Evolutionary conservation across 2,113 vertebrate species (phyloP).

Genomic region (Tupaia tana): DNA sequence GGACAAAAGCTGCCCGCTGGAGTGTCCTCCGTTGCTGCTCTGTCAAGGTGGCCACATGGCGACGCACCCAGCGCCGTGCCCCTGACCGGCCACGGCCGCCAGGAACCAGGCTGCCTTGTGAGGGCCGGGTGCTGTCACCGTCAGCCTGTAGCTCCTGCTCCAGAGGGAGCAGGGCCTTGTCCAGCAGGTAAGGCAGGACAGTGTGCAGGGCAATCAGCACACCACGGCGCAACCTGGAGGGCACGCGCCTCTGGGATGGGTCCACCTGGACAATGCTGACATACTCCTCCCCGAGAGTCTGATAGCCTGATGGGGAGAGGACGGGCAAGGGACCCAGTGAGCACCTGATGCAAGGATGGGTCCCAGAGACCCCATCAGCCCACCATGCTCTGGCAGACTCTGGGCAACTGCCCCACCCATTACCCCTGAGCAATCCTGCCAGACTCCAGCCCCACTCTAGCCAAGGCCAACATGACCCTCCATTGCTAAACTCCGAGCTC

Average conservation of each 20-base stretch:
- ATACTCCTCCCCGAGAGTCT: conserved; percentile 97
- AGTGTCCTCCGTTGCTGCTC: conserved; percentile 88
- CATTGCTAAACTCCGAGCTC: background rate
- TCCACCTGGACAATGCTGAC: conserved; percentile 95
- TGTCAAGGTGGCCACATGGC: conserved; percentile 76
- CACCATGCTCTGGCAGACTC: background rate
- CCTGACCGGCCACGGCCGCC: conserved; percentile 55
- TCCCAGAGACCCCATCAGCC: background rate
- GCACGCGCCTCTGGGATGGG: conserved; percentile 87
- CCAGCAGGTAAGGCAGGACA: conserved; percentile 91
- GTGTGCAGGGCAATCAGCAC: conserved; percentile 88
- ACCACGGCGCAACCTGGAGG: conserved; percentile 86
- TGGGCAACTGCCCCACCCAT: background rate
- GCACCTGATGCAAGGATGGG: accelerated
- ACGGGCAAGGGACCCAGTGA: background rate
- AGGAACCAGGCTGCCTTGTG: conserved; percentile 66
- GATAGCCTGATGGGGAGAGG: conserved; percentile 88
- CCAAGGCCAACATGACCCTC: background rate
- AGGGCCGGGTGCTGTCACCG: background rate
- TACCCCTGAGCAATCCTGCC: background rate
- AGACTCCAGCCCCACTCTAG: background rate
- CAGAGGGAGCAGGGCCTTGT: conserved; percentile 90
- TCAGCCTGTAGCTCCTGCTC: conserved; percentile 91
- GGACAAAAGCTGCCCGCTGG: conserved; percentile 72
- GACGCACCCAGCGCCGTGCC: conserved; percentile 85